Base-by-base conservation (phyloP, 2,888 invertebrate genomes). In the Onchidella celtica region DNA sequence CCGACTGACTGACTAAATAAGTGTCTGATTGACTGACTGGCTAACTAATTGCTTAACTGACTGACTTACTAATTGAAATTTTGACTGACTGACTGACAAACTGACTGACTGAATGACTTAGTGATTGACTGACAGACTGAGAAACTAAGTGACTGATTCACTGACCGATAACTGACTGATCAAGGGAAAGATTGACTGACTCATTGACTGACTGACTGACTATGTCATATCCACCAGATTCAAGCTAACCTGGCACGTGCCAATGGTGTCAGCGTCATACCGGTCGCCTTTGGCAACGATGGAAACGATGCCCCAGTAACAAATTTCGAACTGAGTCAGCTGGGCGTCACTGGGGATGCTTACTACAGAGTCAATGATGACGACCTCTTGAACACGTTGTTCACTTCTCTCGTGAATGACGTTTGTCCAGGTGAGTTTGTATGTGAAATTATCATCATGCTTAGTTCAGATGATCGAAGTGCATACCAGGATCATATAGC, bases 301-400 rank as follows among this genome's bases (percentile, higher is more conserved):
- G 69, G 69, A 3, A 34, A 34, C 69, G 11, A n/a, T 27, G 69
- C 69, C 34, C 69, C 36, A n/a, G 38, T 69, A 2, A 34, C 38
- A 2, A 69, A 69, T 38, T 11, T 38, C 3, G 69, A 69, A 32
- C 24, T 69, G 32, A 32, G 34, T 11, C 34, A 36, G 21, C 69
- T 69, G 17, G 69, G 69, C n/a, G 32, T 24, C 32, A 36, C 32
- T 17, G 17, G 36, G 21, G 17, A 14, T 11, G 14, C 69, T n/a
- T 69, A 34, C 69, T 2, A n/a, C 17, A 17, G 69, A 3, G 69
- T 69, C 36, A 69, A 69, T 38, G n/a, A n/a, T 3, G 69, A 69
- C 24, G n/a, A 17, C 14, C 36, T n/a, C n/a, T n/a, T n/a, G n/a
- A n/a, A n/a, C n/a, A n/a, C n/a, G n/a, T n/a, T n/a, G n/a, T n/a